Conservation (phyloP, 1,140 invertebrate genomes). For the Gyrodactylus bullatarudis region DNA sequence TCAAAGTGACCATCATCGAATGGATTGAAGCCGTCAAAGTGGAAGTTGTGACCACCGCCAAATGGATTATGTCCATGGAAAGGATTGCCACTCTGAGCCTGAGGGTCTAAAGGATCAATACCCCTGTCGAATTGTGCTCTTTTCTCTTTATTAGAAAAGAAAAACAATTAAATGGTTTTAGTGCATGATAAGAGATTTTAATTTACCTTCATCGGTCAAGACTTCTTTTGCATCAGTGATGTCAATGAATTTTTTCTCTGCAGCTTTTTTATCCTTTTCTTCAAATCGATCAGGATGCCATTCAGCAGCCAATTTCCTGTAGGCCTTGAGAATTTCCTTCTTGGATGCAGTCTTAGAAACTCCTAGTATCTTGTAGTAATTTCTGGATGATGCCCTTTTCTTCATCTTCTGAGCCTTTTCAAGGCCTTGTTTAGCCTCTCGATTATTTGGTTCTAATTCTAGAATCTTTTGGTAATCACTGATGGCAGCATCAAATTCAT, state of each 20-base stretch:
- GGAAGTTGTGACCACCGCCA: constrained; percentile 28
- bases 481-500: constrained; percentile 74
- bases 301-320: constrained; percentile 73
- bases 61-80: constrained; percentile 16
- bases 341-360: constrained; percentile 43
- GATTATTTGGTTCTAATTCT: constrained; percentile 40
- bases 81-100: constrained; percentile 29
- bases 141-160: constrained; percentile 35
- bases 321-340: constrained; percentile 69
- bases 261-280: constrained; percentile 58
- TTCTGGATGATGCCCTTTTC: constrained; percentile 58
- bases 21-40: constrained; percentile 27
- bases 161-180: neutral
- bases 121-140: constrained; percentile 62
- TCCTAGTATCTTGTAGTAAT: constrained; percentile 89
- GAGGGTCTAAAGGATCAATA: constrained; percentile 81
- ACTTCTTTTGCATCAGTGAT: constrained; percentile 96
- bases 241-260: constrained; percentile 91
- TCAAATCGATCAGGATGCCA: constrained; percentile 95
- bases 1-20: constrained; percentile 6
- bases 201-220: constrained; percentile 30
- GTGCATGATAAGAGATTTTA: neutral
- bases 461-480: constrained; percentile 48
- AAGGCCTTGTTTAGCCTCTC: constrained; percentile 53
- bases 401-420: constrained; percentile 58